Conservation (phyloP, 53 echinoderm and acorn worm species). For the Antedon mediterranea region DNA sequence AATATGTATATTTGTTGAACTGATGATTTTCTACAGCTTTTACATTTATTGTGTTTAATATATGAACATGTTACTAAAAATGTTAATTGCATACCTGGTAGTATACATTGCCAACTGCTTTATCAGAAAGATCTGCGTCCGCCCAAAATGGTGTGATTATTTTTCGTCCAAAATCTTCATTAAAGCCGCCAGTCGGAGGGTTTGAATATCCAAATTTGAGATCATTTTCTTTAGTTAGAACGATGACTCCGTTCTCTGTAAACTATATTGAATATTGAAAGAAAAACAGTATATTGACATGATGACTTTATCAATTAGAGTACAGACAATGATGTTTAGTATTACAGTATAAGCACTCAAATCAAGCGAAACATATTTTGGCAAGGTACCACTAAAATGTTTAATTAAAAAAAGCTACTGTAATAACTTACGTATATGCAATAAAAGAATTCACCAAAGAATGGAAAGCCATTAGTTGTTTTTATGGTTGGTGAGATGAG, state of each 20-base stretch:
- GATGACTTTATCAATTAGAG: no score
- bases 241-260: conserved; percentile 74
- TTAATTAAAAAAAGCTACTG: no score
- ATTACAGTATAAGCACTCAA: no score
- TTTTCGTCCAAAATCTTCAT: conserved; percentile 12
- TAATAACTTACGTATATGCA: conserved; percentile 68
- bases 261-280: conserved; percentile 38
- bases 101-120: conserved; percentile 55
- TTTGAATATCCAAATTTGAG: conserved; percentile 72
- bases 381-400: no score
- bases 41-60: no score
- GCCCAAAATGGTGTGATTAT: conserved; percentile 67
- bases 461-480: conserved; percentile 65
- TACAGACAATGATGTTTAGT: no score
- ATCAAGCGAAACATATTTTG: no score
- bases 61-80: no score
- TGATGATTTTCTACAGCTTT: no score
- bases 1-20: no score
- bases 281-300: no score
- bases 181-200: conserved; percentile 46
- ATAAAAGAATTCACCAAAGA: conserved; percentile 60
- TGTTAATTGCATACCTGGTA: conserved; percentile 62
- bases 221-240: conserved; percentile 62
- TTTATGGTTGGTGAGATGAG: conserved; percentile 47
- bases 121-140: conserved; percentile 34